Base-by-base conservation (phyloP, 2,797 vertebrate species). In the Sardinella longiceps region DNA sequence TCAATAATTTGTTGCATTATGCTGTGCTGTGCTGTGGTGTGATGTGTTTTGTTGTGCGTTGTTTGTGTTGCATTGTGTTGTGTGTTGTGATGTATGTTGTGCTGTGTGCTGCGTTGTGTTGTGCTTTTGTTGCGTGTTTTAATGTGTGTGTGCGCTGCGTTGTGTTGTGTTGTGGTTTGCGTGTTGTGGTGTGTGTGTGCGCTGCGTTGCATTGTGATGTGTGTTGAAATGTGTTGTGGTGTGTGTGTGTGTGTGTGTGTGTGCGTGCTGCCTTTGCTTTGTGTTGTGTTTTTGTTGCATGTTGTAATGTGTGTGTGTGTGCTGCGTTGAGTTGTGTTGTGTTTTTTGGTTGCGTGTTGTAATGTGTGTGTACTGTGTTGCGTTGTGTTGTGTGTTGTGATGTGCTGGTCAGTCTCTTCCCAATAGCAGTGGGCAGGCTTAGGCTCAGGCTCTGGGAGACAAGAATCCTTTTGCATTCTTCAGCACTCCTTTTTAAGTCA, bases 401-500 rank as follows among this genome's bases (percentile, higher is more conserved):
- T 70, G 28, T 37, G 28, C 30, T 70, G 63, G 30, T 70, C 63
- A 70, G 63, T 70, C 63, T 70, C 0, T 70, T 70, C 63, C 63
- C 20, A 56, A 20, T 70, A 30, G 12, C 11, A 70, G 63, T 28
- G 14, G 33, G 63, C 63, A 33, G 63, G 28, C 11, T 70, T 4
- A 15, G 14, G 43, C 7, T 43, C 28, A 15, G 63, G 11, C 28
- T 70, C 11, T 4, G 14, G 11, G 63, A 33, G 30, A 11, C 11
- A 70, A 70, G 63, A 70, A 70, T 70, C 15, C 28, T 15, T 33
- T 3, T 70, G 63, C 58, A 30, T 84, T 60, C 82, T 45, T 81
- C 80, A 39, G 12, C 53, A 50, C 82, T 85, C 80, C 70, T 82
- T 82, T 84, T 86, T 84, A 81, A 84, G 83, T 84, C 82, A 58